These are phyloP conservation scores for Vulpes lagopus DNA, from an alignment of 2,113 vertebrate species.

Conservation along the genomic window DNA sequence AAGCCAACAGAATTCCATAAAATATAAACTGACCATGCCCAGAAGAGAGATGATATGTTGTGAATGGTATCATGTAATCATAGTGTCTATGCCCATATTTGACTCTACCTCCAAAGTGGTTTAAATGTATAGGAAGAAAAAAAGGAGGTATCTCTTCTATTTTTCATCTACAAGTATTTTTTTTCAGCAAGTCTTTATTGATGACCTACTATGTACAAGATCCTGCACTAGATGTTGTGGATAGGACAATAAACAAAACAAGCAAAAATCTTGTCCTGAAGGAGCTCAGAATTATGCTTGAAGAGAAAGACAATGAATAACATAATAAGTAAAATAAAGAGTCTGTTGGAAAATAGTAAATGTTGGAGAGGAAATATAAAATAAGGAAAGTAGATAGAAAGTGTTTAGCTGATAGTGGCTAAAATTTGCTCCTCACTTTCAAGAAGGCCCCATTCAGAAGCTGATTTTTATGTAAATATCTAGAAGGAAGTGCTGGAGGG, in stretches of 20 bases:
- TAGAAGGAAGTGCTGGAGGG: background rate
- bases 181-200: background rate
- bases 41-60: background rate
- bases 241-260: background rate
- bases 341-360: background rate
- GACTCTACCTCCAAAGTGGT: background rate
- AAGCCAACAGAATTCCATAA: background rate
- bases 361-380: background rate
- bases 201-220: background rate
- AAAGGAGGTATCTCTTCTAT: background rate
- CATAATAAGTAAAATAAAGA: background rate
- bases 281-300: background rate
- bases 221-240: background rate
- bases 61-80: background rate
- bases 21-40: background rate
- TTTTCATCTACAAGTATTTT: background rate
- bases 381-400: background rate
- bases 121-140: background rate
- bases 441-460: background rate
- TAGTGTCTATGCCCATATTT: background rate
- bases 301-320: background rate
- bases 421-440: background rate
- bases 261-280: background rate
- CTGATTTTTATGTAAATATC: background rate
- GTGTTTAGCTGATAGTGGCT: background rate